phyloP scores from a whole-genome alignment of 23 tunicate species.

The Trididemnum miniatum region DNA sequence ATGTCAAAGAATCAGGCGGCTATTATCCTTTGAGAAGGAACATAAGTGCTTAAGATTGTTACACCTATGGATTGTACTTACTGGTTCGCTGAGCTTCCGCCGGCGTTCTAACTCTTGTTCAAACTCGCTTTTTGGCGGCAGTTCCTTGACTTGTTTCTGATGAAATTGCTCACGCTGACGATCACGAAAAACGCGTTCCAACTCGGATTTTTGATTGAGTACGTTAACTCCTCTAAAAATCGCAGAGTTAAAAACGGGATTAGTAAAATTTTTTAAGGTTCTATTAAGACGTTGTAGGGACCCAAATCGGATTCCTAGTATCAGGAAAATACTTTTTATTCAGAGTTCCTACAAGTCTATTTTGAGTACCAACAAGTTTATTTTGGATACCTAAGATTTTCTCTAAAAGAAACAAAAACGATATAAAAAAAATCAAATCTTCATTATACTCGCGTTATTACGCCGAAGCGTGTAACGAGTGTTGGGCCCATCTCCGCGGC shows the following conservation, averaged over 20 bases:
- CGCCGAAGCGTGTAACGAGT: neutral
- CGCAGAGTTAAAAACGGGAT: no score
- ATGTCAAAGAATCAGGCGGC: no score
- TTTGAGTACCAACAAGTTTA: no score
- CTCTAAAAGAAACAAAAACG: neutral
- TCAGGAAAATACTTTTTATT: no score
- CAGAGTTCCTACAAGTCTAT: no score
- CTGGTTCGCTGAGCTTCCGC: constrained; percentile 46
- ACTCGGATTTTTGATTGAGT: constrained; percentile 72
- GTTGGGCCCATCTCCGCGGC: neutral
- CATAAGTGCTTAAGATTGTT: neutral
- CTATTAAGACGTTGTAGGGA: no score
- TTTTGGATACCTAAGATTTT: neutral
- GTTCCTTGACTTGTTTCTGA: constrained; percentile 4
- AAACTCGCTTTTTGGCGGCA: constrained; percentile 48
- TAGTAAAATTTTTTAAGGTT: no score
- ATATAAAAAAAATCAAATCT: no score
- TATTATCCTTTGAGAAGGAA: no score
- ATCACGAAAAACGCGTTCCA: constrained; percentile 57
- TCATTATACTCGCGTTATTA: neutral
- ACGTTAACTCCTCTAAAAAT: constrained; percentile 74
- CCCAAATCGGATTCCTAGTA: no score
- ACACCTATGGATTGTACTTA: constrained; percentile 5
- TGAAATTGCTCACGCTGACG: constrained; percentile 38
- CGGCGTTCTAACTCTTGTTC: constrained; percentile 58